These are phyloP conservation scores for Neopelma chrysocephalum DNA, from an alignment of 2,797 vertebrate species.

Conservation along the genomic window DNA sequence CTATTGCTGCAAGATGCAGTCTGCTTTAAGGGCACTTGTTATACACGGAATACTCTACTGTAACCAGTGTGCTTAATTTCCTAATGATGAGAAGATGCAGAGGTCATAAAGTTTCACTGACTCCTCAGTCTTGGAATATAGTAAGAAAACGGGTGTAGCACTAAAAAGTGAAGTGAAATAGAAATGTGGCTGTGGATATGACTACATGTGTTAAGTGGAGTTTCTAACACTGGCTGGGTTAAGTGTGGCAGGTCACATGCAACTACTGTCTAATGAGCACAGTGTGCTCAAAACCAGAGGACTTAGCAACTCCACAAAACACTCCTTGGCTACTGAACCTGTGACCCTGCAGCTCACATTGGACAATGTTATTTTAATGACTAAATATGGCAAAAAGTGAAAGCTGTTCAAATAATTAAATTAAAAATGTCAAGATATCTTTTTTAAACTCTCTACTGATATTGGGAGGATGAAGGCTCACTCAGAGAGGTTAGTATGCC, in stretches of 20 bases:
- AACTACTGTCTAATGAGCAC: neutral
- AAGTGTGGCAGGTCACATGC: neutral
- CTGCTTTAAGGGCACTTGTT: neutral
- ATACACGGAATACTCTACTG: neutral
- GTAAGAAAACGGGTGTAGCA: neutral
- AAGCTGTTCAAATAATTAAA: neutral
- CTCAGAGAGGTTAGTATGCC: neutral
- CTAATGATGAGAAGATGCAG: neutral
- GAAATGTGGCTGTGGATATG: neutral
- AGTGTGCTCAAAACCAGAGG: neutral
- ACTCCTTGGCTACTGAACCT: neutral
- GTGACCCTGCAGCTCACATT: neutral
- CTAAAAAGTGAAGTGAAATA: neutral
- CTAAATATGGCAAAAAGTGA: neutral
- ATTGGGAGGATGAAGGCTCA: neutral
- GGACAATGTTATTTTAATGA: neutral
- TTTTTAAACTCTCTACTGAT: neutral
- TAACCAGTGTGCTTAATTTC: neutral
- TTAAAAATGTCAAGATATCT: neutral
- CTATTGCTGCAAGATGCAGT: neutral
- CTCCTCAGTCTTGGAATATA: neutral
- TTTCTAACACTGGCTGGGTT: neutral
- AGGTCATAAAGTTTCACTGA: neutral
- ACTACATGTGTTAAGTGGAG: fast-evolving
- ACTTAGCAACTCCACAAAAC: neutral